Conservation (phyloP, 2,113 vertebrate genomes). For the Boleophthalmus pectinirostris region DNA sequence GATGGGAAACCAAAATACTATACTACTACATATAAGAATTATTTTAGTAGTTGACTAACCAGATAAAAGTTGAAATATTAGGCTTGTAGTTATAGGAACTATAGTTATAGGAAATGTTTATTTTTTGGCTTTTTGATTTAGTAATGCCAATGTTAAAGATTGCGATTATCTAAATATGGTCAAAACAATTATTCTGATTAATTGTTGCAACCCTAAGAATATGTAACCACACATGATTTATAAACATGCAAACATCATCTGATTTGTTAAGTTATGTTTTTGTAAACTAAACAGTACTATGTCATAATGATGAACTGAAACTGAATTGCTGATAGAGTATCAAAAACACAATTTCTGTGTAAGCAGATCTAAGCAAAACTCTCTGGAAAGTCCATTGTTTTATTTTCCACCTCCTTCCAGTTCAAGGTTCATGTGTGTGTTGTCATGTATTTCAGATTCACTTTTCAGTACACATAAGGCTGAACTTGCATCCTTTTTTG, state of each 20-base stretch:
- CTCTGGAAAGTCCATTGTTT: not conserved
- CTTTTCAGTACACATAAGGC: not conserved
- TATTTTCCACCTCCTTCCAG: not conserved
- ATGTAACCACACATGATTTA: no score
- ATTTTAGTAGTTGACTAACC: no score
- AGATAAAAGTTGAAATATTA: no score
- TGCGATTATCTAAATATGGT: no score
- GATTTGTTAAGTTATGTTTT: not conserved
- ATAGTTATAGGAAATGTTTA: no score
- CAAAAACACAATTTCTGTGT: not conserved
- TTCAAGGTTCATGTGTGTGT: not conserved
- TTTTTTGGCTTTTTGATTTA: no score
- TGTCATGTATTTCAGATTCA: not conserved
- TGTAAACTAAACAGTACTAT: not conserved
- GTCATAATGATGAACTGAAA: conserved; percentile 13
- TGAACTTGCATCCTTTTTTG: not conserved
- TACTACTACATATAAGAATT: no score
- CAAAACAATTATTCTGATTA: no score
- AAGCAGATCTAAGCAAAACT: not conserved
- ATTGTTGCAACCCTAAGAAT: no score
- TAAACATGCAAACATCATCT: no score
- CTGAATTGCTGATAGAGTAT: not conserved
- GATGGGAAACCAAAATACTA: not conserved
- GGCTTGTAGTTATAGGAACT: no score
- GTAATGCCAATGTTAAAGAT: no score